These are phyloP conservation scores for Mamestra brassicae DNA, from an alignment of 2,888 invertebrate genomes.

Conservation along the genomic window DNA sequence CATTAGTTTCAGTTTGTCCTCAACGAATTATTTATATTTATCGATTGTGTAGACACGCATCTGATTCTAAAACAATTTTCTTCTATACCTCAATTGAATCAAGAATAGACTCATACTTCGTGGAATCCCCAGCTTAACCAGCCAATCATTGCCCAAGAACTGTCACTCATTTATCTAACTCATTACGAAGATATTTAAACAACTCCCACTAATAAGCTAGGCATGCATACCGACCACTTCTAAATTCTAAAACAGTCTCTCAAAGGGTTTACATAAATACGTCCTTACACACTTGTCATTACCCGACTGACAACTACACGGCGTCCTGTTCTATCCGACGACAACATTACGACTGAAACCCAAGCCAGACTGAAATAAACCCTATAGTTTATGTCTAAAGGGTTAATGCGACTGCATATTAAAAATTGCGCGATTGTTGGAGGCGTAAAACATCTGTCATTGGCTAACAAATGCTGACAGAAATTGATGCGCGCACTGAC, in stretches of 20 bases:
- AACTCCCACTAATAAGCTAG: constrained; percentile 68
- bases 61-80: constrained; percentile 14
- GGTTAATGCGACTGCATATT: constrained; percentile 39
- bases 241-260: constrained; percentile 79
- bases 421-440: constrained; percentile 67
- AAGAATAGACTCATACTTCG: constrained; percentile 23
- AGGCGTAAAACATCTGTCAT: constrained; percentile 89
- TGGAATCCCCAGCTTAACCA: constrained; percentile 36
- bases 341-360: constrained; percentile 58
- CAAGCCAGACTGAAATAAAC: constrained; percentile 62
- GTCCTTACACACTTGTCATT: constrained; percentile 86
- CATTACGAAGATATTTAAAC: constrained; percentile 55
- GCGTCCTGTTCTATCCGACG: constrained; percentile 72
- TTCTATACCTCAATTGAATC: constrained; percentile 21
- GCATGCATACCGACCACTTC: constrained; percentile 64
- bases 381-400: constrained; percentile 62
- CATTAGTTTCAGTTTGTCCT: neutral
- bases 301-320: constrained; percentile 82
- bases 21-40: neutral
- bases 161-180: constrained; percentile 64
- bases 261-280: constrained; percentile 84
- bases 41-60: neutral
- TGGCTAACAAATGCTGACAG: constrained; percentile 89
- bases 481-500: constrained; percentile 88
- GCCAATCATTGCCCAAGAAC: constrained; percentile 52